Conservation (phyloP, 2,797 vertebrate genomes). For the Neostethus bicornis region DNA sequence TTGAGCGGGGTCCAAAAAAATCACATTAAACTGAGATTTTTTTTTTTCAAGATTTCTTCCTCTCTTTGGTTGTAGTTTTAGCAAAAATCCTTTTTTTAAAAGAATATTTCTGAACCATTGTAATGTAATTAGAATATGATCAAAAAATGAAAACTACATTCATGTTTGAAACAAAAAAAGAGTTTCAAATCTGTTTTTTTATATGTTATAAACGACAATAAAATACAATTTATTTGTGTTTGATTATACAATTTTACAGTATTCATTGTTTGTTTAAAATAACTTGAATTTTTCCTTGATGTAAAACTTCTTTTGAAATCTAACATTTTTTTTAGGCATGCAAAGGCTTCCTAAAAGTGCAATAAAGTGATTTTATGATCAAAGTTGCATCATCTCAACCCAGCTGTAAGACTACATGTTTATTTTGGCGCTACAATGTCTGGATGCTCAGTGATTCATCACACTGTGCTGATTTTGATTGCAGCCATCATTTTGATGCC, state of each 20-base stretch:
- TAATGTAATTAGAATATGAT: constrained; percentile 8
- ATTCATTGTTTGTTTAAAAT: too few relatives aligned
- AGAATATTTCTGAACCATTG: constrained; percentile 32
- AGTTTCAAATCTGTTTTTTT: too few relatives aligned
- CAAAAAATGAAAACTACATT: constrained; percentile 1
- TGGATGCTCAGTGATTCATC: neutral
- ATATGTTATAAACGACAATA: too few relatives aligned
- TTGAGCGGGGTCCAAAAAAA: constrained; percentile 57
- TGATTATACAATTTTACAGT: too few relatives aligned
- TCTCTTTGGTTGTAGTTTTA: constrained; percentile 24
- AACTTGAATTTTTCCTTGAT: too few relatives aligned
- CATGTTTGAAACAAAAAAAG: too few relatives aligned
- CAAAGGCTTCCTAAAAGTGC: neutral
- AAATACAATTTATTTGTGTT: too few relatives aligned
- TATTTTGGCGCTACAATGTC: neutral
- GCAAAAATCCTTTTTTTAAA: constrained; percentile 29
- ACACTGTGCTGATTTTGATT: neutral
- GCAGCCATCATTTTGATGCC: neutral
- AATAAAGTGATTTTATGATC: neutral
- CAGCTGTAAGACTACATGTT: neutral
- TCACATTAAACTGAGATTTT: constrained; percentile 59
- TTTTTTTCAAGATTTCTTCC: constrained; percentile 46
- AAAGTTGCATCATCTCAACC: neutral
- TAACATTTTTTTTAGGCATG: neutral
- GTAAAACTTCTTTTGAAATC: constrained; percentile 4